Evolutionary conservation across 2,797 vertebrate genomes (phyloP).

Genomic region (Calcarius lapponicus): DNA sequence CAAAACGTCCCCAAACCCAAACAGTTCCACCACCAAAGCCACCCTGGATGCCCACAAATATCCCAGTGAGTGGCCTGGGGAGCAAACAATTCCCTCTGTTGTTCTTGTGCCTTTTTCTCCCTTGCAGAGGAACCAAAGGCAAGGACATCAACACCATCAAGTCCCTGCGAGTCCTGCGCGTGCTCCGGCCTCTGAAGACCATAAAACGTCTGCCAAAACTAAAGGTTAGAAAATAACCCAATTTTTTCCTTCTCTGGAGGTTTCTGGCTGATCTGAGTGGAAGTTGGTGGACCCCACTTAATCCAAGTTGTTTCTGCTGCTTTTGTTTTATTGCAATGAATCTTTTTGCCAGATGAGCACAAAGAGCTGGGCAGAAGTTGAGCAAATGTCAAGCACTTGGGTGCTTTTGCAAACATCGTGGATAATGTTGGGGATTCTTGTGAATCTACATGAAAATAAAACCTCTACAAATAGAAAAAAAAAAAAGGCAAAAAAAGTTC

Average conservation of each 20-base stretch:
- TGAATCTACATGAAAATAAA: not conserved
- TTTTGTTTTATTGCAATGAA: not conserved
- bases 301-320: not conserved
- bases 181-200: constrained; percentile 94
- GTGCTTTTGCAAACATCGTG: not conserved
- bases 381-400: not conserved
- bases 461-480: not conserved
- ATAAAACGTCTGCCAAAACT: constrained; percentile 96
- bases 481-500: not conserved
- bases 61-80: not conserved
- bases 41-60: not conserved
- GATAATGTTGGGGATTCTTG: not conserved
- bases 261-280: not conserved
- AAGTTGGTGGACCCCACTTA: not conserved
- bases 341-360: not conserved
- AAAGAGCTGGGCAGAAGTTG: constrained; percentile 2
- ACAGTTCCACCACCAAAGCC: not conserved
- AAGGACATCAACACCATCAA: constrained; percentile 99
- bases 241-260: not conserved
- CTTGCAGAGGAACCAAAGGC: constrained; percentile 92
- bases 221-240: constrained; percentile 80
- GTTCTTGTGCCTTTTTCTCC: constrained; percentile 63
- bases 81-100: constrained; percentile 20
- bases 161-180: constrained; percentile 91
- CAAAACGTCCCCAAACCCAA: not conserved